Conservation (phyloP, 2,888 invertebrate genomes). For the Euphydryas editha region DNA sequence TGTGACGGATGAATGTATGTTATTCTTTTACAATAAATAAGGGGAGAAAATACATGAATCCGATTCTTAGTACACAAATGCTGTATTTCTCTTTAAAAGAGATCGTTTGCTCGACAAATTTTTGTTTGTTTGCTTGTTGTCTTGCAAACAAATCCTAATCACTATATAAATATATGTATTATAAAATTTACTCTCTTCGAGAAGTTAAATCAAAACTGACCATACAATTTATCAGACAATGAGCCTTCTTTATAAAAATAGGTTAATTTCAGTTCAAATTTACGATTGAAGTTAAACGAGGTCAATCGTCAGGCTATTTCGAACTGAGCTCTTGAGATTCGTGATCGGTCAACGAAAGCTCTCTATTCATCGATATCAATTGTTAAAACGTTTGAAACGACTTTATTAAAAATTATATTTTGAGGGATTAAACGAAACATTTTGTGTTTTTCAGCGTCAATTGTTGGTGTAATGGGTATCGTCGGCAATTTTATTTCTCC, state of each 20-base stretch:
- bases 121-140: no score
- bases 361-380: background rate
- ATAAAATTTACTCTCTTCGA: background rate
- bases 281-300: background rate
- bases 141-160: no score
- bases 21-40: no score
- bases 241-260: background rate
- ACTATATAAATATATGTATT: no score
- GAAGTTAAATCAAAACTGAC: background rate
- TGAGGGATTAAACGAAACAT: background rate
- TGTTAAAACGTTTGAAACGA: background rate
- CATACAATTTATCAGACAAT: constrained; percentile 1
- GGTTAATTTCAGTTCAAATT: background rate
- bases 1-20: no score
- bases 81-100: no score
- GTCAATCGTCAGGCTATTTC: constrained; percentile 3
- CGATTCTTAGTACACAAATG: no score
- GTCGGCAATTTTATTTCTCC: constrained; percentile 78
- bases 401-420: background rate
- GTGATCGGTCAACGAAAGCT: background rate
- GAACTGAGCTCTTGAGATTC: constrained; percentile 5
- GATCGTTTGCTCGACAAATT: no score
- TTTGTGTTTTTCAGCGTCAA: constrained; percentile 65
- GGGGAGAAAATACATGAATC: no score
- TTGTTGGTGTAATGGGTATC: constrained; percentile 76